These are phyloP conservation scores for Chydorus sphaericus DNA, from an alignment of 2,888 invertebrate species.

Conservation along the genomic window DNA sequence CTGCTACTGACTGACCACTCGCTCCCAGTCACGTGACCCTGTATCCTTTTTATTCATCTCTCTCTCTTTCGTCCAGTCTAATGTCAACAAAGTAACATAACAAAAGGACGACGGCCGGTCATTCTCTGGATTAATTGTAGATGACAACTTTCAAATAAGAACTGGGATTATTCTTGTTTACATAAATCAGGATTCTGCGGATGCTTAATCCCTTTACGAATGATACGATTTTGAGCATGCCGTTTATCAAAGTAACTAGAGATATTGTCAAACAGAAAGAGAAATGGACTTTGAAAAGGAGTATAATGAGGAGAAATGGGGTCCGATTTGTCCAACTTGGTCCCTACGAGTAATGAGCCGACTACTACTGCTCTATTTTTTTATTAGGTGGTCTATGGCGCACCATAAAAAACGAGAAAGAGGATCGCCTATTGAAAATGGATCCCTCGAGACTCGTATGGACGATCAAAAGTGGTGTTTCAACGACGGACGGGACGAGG, in stretches of 20 bases:
- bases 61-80: not conserved
- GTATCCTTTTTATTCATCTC: not conserved
- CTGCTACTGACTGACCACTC: not conserved
- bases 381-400: too few relatives aligned
- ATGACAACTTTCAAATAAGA: too few relatives aligned
- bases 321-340: not conserved
- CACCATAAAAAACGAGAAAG: not conserved
- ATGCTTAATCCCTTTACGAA: too few relatives aligned
- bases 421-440: not conserved
- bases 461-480: not conserved
- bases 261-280: too few relatives aligned
- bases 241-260: too few relatives aligned
- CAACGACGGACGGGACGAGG: too few relatives aligned
- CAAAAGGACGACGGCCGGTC: not conserved
- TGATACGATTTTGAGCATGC: too few relatives aligned
- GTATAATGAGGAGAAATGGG: not conserved
- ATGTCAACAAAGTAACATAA: not conserved
- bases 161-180: too few relatives aligned
- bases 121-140: too few relatives aligned
- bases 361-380: too few relatives aligned
- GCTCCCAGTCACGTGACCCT: too few relatives aligned
- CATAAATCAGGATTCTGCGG: not conserved
- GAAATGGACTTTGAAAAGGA: too few relatives aligned
- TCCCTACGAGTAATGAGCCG: not conserved
- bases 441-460: conserved; percentile 4